Base-by-base conservation (phyloP, 2,888 invertebrate genomes). In the Imbricaverruca yamaguchii region DNA sequence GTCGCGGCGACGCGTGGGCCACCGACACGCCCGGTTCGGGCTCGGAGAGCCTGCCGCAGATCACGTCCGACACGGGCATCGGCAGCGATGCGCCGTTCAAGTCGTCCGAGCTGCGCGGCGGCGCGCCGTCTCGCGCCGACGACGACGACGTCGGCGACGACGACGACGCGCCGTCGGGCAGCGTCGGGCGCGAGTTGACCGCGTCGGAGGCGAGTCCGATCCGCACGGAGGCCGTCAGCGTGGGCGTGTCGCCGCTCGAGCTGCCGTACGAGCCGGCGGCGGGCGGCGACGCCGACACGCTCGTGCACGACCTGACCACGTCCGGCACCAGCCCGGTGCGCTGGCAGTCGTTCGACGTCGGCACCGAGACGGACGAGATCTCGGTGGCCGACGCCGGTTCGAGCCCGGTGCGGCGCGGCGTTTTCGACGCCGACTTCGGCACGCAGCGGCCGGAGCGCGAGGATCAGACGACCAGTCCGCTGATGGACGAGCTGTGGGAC, bases 1-100 rank as follows among this genome's bases (percentile, higher is more conserved):
- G 61, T 1, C 61, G 18, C 18, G 18, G 18, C 18, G 18, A 6
- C 39, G 13, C 39, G 69, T 13, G 12, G 12, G 69, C 4, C 25
- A 39, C 12, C 69, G 69, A 69, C 25, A 69, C 74, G 55, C 53
- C 53, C 11, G 69, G 7, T 4, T 69, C 69, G 10, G 53, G 53
- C 53, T 74, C 74, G 21, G 74, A 74, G 9, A 39, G 69, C 15
- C 11, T 39, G 39, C 15, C 69, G 0, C 15, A 18, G 21, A 23
- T 74, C 15, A 74, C 74, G 53, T 55, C 74, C 55, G 74, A 74
- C 74, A 74, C 74, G 21, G 74, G 74, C 74, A 74, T 74, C 74
- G 23, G 53, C 74, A 74, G 74, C 21, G 74, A 74, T 23, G 23
- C 23, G 55, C 55, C 18, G 8, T 21, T 53, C 21, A 18, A 10